Evolutionary conservation across 2,888 invertebrate species (phyloP).

Genomic region (Antheraea assamensis): DNA sequence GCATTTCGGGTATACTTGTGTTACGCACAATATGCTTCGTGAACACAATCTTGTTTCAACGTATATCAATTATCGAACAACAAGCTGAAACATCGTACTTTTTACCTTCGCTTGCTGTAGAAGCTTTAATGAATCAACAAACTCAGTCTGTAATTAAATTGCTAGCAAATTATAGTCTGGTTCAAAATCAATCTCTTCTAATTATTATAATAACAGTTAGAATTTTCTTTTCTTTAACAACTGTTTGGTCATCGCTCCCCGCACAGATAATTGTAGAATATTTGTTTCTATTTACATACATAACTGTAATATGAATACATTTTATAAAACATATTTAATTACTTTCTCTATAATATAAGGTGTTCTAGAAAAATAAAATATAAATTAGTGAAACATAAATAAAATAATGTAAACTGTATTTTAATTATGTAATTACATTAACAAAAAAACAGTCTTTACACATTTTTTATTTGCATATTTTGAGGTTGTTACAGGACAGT

Average conservation of each 20-base stretch:
- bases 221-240: not conserved
- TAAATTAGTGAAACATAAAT: too few relatives aligned
- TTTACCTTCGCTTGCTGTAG: slow-evolving; percentile 33
- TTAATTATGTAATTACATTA: too few relatives aligned
- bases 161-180: slow-evolving; percentile 44
- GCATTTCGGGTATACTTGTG: not conserved
- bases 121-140: slow-evolving; percentile 50
- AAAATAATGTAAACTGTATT: too few relatives aligned
- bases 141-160: slow-evolving; percentile 49
- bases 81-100: slow-evolving; percentile 27
- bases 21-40: not conserved
- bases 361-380: too few relatives aligned
- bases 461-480: too few relatives aligned
- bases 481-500: too few relatives aligned
- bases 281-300: not conserved
- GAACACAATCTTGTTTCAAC: not conserved
- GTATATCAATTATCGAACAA: not conserved
- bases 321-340: too few relatives aligned
- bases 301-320: too few relatives aligned
- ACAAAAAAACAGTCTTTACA: too few relatives aligned
- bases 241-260: not conserved
- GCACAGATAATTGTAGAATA: not conserved
- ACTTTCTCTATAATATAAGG: too few relatives aligned
- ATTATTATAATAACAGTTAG: not conserved
- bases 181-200: slow-evolving; percentile 21